Percentiles rank a stretch among this genome's conserved stretches.
These are phyloP conservation scores for Toxostoma redivivum DNA, from an alignment of 2,113 vertebrate genomes.

Conservation along the genomic window DNA sequence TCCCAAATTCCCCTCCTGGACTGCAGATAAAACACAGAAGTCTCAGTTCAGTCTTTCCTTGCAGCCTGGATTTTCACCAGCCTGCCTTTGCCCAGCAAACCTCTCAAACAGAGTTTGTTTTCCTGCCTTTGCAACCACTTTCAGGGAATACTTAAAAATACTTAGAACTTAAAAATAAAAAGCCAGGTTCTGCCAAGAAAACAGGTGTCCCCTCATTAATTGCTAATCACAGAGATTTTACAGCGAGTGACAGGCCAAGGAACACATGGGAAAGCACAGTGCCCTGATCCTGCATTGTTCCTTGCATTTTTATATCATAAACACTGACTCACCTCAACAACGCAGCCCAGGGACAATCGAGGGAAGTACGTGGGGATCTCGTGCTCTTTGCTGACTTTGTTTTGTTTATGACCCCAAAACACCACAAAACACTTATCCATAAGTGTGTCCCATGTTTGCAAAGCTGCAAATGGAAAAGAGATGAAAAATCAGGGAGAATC, in stretches of 20 bases:
- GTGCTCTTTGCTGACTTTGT: neutral
- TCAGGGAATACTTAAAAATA: neutral
- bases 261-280: neutral
- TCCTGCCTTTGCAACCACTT: neutral
- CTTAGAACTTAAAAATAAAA: neutral
- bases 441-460: neutral
- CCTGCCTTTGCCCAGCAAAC: neutral
- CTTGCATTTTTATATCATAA: constrained; percentile 26
- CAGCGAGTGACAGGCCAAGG: neutral
- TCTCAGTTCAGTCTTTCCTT: neutral
- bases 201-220: constrained; percentile 5
- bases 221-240: neutral
- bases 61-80: neutral
- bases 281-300: constrained; percentile 27
- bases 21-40: neutral
- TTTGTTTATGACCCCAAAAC: constrained; percentile 1
- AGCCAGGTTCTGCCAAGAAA: neutral
- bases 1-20: neutral
- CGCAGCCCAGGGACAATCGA: constrained; percentile 9
- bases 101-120: neutral
- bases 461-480: neutral
- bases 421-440: neutral
- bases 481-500: neutral
- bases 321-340: constrained; percentile 50
- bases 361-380: constrained; percentile 42